Evolutionary conservation across 2,888 invertebrate genomes (phyloP), one percentile per base, ranked within the genome.

Genomic region (Hirudinaria manillensis): DNA sequence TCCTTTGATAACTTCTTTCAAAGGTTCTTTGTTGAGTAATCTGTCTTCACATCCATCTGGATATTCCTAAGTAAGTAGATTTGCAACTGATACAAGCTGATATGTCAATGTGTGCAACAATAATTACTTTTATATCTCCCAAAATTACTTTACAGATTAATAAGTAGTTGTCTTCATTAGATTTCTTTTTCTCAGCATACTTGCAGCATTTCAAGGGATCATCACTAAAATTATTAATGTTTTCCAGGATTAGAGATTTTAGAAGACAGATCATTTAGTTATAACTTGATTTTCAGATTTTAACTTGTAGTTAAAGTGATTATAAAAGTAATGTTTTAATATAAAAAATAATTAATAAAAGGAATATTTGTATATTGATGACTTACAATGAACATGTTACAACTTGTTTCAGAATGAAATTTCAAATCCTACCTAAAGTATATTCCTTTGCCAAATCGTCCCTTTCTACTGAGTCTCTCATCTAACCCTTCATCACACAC

Each of bases 401-500:
- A n/a, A n/a, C n/a, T n/a, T n/a, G n/a, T n/a, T n/a, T n/a, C n/a
- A n/a, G n/a, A n/a, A n/a, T 27, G 27, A 24, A 38, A 68, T 7
- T 2, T 13, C n/a, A 68, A 34, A 38, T 38, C 27, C 74, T 77
- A 82, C 82, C 82, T 82, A 78, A 82, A 82, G 71, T 82, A 82
- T 55, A 81, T 82, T 24, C 82, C 82, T 75, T 79, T 80, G 21
- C 82, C 82, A 78, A 82, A 82, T 70, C 80, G 81, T 3, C 82
- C 82, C 78, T 79, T 78, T 36, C 80, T 78, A 67, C 81, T 81
- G 2, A 82, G 79, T 61, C 82, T 79, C 61, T 79, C 79, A 72
- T 82, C 82, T 24, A 82, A 76, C 0, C 81, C 81, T 70, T 82
- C 82, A 66, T 82, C 82, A 79, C 82, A 81, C n/a, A 82, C 75